phyloP scores from a whole-genome alignment of 2,888 invertebrate genomes.

The Epinotia demarniana region DNA sequence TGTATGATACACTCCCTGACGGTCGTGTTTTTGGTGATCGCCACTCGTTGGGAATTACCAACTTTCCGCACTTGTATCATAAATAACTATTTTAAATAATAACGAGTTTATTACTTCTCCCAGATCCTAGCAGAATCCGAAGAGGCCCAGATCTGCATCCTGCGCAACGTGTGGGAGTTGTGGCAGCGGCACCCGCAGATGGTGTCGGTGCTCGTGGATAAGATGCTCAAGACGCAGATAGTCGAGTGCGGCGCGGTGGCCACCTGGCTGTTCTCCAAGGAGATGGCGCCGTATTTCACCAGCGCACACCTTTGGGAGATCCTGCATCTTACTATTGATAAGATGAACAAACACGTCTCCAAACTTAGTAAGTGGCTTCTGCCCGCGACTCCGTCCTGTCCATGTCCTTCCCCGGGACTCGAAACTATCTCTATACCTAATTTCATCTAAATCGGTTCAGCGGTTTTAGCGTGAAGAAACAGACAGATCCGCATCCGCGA shows the following conservation, averaged over 20 bases:
- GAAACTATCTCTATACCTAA: too few species aligned
- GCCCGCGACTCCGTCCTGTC: not conserved
- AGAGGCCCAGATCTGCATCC: slow-evolving; percentile 97
- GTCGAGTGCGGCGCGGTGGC: slow-evolving; percentile 99
- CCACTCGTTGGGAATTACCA: too few species aligned
- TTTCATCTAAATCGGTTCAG: too few species aligned
- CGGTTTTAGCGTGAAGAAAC: too few species aligned
- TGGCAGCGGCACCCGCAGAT: slow-evolving; percentile 99
- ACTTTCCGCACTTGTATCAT: too few species aligned
- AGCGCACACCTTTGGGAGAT: slow-evolving; percentile 99
- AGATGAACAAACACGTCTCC: slow-evolving; percentile 97
- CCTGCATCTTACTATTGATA: slow-evolving; percentile 96
- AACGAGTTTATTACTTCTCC: not conserved
- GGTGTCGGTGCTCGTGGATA: slow-evolving; percentile 98
- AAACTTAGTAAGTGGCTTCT: slow-evolving; percentile 86
- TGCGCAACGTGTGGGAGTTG: slow-evolving; percentile 96
- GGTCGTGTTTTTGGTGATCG: too few species aligned
- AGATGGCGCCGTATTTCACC: slow-evolving; percentile 96
- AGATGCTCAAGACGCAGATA: slow-evolving; percentile 98
- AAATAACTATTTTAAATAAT: too few species aligned
- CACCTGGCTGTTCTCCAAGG: slow-evolving; percentile 98
- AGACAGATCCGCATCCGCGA: too few species aligned
- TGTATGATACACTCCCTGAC: too few species aligned
- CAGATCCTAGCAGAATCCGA: slow-evolving; percentile 96
- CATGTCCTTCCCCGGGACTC: too few species aligned